These are phyloP conservation scores for Amorpha juglandis DNA, from an alignment of 2,888 invertebrate genomes.

Conservation along the genomic window DNA sequence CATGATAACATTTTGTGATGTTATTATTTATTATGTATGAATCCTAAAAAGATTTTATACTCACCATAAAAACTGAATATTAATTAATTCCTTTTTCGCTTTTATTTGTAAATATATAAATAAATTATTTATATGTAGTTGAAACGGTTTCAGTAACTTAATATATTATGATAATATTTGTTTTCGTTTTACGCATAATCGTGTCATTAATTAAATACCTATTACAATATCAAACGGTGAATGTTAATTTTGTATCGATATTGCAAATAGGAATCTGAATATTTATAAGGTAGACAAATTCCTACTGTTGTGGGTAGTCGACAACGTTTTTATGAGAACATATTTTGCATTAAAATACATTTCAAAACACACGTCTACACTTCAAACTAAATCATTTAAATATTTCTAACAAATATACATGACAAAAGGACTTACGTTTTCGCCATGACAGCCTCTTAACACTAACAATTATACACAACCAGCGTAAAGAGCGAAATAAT, in stretches of 20 bases:
- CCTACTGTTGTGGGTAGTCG: slow-evolving; percentile 1
- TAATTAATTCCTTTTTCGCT: no score
- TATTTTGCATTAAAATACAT: slow-evolving; percentile 11
- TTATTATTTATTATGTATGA: no score
- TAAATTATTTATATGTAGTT: no score
- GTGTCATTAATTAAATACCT: no score
- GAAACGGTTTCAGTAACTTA: no score
- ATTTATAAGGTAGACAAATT: not conserved
- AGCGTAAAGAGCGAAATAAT: slow-evolving; percentile 25
- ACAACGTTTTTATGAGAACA: not conserved
- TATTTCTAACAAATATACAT: slow-evolving; percentile 18
- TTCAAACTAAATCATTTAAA: slow-evolving; percentile 7
- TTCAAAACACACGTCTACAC: not conserved
- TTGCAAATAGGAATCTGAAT: not conserved
- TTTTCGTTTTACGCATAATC: no score
- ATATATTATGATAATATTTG: no score
- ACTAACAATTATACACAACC: slow-evolving; percentile 37
- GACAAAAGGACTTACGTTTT: slow-evolving; percentile 39
- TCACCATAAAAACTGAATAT: no score
- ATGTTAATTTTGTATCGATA: not conserved
- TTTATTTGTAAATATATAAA: no score
- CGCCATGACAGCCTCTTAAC: slow-evolving; percentile 39
- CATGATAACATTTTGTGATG: no score
- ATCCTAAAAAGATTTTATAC: no score
- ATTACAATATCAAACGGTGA: not conserved